phyloP scores from a whole-genome alignment of 2,888 invertebrate genomes.

The Melitaea athalia region DNA sequence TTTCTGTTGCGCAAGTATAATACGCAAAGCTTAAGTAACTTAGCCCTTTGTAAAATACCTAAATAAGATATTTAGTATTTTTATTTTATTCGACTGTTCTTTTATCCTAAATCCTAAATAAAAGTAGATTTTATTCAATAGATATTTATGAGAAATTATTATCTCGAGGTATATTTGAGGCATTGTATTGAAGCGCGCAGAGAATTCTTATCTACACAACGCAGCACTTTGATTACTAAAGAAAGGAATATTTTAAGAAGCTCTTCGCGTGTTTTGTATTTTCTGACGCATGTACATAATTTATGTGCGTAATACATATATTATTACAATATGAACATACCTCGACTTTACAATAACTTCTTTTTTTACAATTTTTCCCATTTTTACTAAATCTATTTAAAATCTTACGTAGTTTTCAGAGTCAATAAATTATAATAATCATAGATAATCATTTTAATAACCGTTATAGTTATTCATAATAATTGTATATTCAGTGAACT shows the following conservation, averaged over 20 bases:
- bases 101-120: background rate
- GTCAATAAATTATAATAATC: too few relatives aligned
- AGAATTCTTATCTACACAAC: constrained; percentile 78
- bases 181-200: constrained; percentile 55
- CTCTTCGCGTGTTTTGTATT: constrained; percentile 68
- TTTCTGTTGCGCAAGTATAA: constrained; percentile 24
- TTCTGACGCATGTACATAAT: constrained; percentile 72
- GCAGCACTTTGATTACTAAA: constrained; percentile 79
- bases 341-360: too few relatives aligned
- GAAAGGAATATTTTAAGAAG: constrained; percentile 78
- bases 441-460: too few relatives aligned
- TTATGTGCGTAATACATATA: constrained; percentile 40
- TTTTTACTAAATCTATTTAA: too few relatives aligned
- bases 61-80: constrained; percentile 19
- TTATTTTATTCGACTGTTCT: constrained; percentile 8
- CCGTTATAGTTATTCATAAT: too few relatives aligned
- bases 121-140: constrained; percentile 60
- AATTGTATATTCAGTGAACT: too few relatives aligned
- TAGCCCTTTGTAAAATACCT: constrained; percentile 24
- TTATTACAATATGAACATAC: background rate
- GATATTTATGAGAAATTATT: constrained; percentile 76
- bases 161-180: constrained; percentile 61
- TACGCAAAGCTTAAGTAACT: constrained; percentile 29
- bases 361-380: too few relatives aligned
- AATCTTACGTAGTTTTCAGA: too few relatives aligned